Percentiles rank a stretch among this genome's conserved stretches.
Evolutionary conservation across 2,797 vertebrate species (phyloP).

Genomic region (Mus caroli): DNA sequence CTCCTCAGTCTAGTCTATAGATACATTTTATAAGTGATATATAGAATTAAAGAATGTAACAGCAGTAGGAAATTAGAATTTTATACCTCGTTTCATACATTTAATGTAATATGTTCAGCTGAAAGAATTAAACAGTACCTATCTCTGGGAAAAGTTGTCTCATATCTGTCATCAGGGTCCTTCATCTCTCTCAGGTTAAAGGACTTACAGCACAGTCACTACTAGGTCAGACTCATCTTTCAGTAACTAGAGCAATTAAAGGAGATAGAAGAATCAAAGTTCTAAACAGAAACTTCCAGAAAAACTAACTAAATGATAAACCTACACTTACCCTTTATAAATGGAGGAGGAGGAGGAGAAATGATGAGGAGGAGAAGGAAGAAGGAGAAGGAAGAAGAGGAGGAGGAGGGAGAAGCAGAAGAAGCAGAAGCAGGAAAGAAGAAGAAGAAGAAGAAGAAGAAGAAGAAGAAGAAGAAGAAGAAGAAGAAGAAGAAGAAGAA

Average conservation of each 20-base stretch:
- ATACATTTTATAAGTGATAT: neutral
- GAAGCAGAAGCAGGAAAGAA: too few species aligned
- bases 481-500: too few species aligned
- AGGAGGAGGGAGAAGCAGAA: too few species aligned
- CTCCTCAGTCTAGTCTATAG: neutral
- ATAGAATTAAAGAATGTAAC: neutral
- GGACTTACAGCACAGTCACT: neutral
- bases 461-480: too few species aligned
- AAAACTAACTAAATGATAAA: conserved; percentile 27
- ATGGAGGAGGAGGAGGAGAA: neutral
- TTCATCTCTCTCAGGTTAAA: neutral
- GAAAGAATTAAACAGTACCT: neutral
- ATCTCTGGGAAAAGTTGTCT: neutral
- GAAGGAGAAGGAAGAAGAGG: too few species aligned
- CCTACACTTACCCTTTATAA: neutral
- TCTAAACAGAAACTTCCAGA: neutral
- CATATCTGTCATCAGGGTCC: neutral
- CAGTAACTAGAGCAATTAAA: neutral
- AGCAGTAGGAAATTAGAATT: conserved; percentile 41
- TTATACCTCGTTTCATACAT: conserved; percentile 34
- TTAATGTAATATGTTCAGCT: conserved; percentile 8
- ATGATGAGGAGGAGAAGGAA: too few species aligned
- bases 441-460: too few species aligned
- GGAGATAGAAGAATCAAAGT: neutral
- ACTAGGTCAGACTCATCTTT: neutral